Base-by-base conservation (phyloP, 2,797 vertebrate species). In the Falco rusticolus region DNA sequence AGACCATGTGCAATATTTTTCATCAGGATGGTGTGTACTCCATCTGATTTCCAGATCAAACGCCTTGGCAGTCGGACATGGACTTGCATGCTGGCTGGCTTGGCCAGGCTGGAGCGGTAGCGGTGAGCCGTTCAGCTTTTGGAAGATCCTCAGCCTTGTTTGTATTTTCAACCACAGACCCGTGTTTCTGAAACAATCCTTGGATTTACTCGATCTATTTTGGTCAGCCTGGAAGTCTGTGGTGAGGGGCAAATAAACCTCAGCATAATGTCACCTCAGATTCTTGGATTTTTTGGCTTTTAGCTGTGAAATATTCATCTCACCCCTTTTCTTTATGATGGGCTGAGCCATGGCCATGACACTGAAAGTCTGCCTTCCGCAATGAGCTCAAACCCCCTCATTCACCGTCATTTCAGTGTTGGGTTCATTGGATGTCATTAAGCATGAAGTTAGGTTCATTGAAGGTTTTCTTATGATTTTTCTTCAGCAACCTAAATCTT, bases 11-110 rank as follows among this genome's bases (percentile, higher is more conserved):
- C 90, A 60, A 57, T 57, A 74, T 82, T 92, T 91, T 92, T 83
- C 89, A 83, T 26, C 2, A 6, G 57, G 92, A 79, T 95, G 54
- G 56, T 65, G 72, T 70, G 47, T 63, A 66, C 61, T 94, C 4
- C 56, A 87, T 85, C 90, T 93, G 78, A 92, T 95, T 85, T 70
- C 84, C 90, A 87, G 87, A 91, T 94, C 77, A 90, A 48, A 51
- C 0, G 16, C 28, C 47, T 26, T 50, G 43, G 53, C 26, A 37
- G 65, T 33, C 8, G 4, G 83, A 39, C 89, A 68, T 3, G 0
- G 75, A 24, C 28, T 83, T 60, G 39, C 2, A 4, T 2, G 13
- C 22, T n/a, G 60, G 31, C 76, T 77, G 80, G 18, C 43, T 93
- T 50, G 43, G 83, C 47, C 47, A 75, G 66, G 56, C 71, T 75